Conservation (phyloP, 2,888 invertebrate genomes). For the Syrphus vitripennis region DNA sequence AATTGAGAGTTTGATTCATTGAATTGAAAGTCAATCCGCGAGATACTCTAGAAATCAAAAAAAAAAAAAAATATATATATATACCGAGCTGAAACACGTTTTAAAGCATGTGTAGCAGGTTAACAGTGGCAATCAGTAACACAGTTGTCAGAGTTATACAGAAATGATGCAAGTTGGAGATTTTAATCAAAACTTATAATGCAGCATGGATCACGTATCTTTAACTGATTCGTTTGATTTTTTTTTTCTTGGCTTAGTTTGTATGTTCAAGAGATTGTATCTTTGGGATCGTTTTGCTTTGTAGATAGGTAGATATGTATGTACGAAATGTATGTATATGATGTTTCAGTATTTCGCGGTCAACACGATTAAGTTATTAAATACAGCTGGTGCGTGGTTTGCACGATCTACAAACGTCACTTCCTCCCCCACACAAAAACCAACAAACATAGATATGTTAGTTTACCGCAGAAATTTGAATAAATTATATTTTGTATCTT, state of each 20-base stretch:
- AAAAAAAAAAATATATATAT: not conserved
- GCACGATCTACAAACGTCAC: slow-evolving; percentile 17
- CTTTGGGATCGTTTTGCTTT: slow-evolving; percentile 44
- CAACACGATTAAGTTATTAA: slow-evolving; percentile 69
- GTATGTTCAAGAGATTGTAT: slow-evolving; percentile 37
- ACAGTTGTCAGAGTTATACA: slow-evolving; percentile 59
- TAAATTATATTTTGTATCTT: not conserved
- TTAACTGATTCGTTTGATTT: slow-evolving; percentile 24
- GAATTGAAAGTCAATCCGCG: slow-evolving; percentile 59
- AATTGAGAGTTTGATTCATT: slow-evolving; percentile 66
- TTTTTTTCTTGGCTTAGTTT: slow-evolving; percentile 9
- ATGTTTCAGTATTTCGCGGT: slow-evolving; percentile 56
- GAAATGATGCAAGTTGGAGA: slow-evolving; percentile 68
- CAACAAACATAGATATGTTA: not conserved
- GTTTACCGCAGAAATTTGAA: not conserved
- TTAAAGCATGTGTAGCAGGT: slow-evolving; percentile 21
- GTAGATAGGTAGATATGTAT: not conserved
- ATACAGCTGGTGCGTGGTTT: slow-evolving; percentile 46
- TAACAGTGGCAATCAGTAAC: slow-evolving; percentile 61
- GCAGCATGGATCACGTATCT: slow-evolving; percentile 63
- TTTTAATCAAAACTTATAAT: slow-evolving; percentile 51
- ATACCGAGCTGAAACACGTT: slow-evolving; percentile 42
- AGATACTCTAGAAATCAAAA: slow-evolving; percentile 59
- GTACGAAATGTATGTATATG: no score
- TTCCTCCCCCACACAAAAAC: slow-evolving; percentile 43